Base-by-base conservation (phyloP, 2,797 vertebrate species). In the Tamandua tetradactyla region DNA sequence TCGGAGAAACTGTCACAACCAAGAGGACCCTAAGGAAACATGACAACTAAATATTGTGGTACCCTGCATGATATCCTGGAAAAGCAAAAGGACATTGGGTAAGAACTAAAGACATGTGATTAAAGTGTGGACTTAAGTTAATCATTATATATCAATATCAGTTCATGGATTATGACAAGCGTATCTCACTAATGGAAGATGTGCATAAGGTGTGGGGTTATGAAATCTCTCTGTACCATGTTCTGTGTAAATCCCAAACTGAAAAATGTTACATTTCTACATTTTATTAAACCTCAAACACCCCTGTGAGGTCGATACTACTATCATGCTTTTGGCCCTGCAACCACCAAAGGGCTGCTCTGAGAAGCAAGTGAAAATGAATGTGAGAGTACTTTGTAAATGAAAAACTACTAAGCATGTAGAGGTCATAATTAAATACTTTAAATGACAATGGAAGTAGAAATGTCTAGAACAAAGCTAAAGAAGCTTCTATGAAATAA, bases 401-500 rank as follows among this genome's bases (percentile, higher is more conserved):
- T 79, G 79, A 27, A 78, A 76, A 87, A 52, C 42, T 23, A 55
- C 44, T 32, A 40, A 85, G n/a, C 69, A 30, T 83, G 89, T 61
- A 91, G 69, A 91, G 61, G 75, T 91, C 87, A 72, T 22, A 42
- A 86, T 91, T 76, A 91, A 91, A 86, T 91, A 66, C 92, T 89
- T 96, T 94, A 86, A 94, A 93, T 91, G 87, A 81, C 79, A 80
- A 47, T 80, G 57, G 86, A 86, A 87, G 86, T 78, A 88, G 91
- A 49, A 94, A 86, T 68, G 35, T 74, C 89, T 92, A 93, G 72
- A 87, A 91, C 71, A 42, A 10, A 87, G 85, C 81, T 94, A 66
- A 97, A 95, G 95, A 91, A 84, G 59, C 62, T 22, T 83, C 89
- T 95, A 49, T 86, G 89, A 75, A 85, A 87, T 88, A 42, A 83